Percentiles rank a stretch among this genome's conserved stretches.
Conservation (phyloP, 2,888 invertebrate genomes). For the Orthonevra nobilis region DNA sequence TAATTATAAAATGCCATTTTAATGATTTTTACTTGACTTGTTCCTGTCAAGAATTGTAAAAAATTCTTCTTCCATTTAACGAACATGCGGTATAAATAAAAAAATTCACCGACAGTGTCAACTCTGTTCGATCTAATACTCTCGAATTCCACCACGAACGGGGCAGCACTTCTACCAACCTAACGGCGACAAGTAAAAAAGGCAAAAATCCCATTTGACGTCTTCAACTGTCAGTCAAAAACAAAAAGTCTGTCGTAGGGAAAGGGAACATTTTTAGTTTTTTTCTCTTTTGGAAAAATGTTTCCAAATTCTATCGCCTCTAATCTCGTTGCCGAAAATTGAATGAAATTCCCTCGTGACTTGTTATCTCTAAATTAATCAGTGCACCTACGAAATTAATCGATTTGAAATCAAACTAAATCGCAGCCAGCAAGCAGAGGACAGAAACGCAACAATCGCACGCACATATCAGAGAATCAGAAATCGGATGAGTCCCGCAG, state of each 20-base stretch:
- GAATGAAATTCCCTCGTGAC: not conserved
- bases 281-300: constrained; percentile 52
- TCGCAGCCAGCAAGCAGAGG: constrained; percentile 15
- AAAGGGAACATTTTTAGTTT: constrained; percentile 38
- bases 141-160: constrained; percentile 12
- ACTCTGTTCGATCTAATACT: constrained; percentile 7
- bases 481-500: constrained; percentile 49
- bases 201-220: constrained; percentile 47
- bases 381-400: constrained; percentile 13
- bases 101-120: not conserved
- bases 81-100: no score
- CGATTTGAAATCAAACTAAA: constrained; percentile 3
- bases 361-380: constrained; percentile 23
- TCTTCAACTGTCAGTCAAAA: constrained; percentile 56
- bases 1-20: no score
- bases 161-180: constrained; percentile 33
- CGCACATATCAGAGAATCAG: constrained; percentile 27
- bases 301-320: constrained; percentile 51
- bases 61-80: not conserved
- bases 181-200: not conserved
- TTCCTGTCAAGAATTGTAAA: no score
- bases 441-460: constrained; percentile 57
- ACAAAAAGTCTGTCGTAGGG: constrained; percentile 57
- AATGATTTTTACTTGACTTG: no score
- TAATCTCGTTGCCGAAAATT: constrained; percentile 14